phyloP scores from a whole-genome alignment of 2,797 vertebrate genomes.

The Pygocentrus nattereri region DNA sequence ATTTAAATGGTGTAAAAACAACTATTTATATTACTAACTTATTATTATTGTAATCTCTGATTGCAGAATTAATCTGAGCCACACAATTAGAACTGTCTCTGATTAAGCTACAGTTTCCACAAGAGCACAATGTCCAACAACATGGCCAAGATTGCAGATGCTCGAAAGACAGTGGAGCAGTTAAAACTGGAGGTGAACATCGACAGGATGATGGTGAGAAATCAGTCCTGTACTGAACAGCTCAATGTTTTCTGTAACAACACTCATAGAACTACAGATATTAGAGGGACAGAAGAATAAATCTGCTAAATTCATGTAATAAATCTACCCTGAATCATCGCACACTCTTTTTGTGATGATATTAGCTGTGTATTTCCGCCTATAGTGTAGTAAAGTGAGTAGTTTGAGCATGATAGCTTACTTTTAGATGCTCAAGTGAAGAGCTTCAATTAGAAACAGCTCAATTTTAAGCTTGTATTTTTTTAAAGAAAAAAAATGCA shows the following conservation, averaged over 20 bases:
- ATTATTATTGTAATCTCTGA: background rate
- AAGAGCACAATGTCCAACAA: conserved; percentile 87
- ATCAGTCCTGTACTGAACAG: background rate
- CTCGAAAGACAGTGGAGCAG: conserved; percentile 90
- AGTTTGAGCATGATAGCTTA: too few species aligned
- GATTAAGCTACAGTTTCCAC: background rate
- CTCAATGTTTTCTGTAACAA: background rate
- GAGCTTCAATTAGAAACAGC: too few species aligned
- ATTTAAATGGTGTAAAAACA: too few species aligned
- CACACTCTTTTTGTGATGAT: too few species aligned
- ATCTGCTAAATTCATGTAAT: too few species aligned
- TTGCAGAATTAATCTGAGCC: background rate
- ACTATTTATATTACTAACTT: background rate
- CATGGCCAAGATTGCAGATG: conserved; percentile 93
- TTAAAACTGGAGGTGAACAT: conserved; percentile 93
- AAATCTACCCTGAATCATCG: too few species aligned
- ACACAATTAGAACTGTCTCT: background rate
- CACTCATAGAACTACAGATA: background rate
- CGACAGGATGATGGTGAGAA: conserved; percentile 90
- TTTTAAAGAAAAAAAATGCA: too few species aligned
- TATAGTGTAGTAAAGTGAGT: too few species aligned
- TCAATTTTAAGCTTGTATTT: too few species aligned
- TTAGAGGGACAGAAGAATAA: too few species aligned
- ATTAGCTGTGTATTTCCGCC: too few species aligned
- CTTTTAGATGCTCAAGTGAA: too few species aligned